These are phyloP conservation scores for Asbolus verrucosus DNA, from an alignment of 1,140 invertebrate species.

Conservation along the genomic window DNA sequence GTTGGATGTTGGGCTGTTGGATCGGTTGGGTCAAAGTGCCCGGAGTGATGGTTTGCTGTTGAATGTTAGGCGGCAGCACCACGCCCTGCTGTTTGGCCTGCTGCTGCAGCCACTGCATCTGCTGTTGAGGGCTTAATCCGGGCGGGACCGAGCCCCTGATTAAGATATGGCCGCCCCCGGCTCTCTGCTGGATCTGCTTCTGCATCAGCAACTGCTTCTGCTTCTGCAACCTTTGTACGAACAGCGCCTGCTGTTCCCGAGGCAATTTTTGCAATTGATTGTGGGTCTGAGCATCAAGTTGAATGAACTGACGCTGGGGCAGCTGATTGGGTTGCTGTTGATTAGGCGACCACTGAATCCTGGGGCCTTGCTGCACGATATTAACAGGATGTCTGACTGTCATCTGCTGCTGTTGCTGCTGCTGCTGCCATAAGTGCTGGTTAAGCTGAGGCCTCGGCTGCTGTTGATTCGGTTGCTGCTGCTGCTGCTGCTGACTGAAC, in stretches of 20 bases:
- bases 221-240: slow-evolving; percentile 78
- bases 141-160: slow-evolving; percentile 68
- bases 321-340: slow-evolving; percentile 62
- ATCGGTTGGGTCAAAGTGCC: slow-evolving; percentile 49
- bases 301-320: slow-evolving; percentile 74
- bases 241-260: slow-evolving; percentile 80
- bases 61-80: slow-evolving; percentile 62
- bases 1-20: slow-evolving; percentile 52
- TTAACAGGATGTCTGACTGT: slow-evolving; percentile 55
- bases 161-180: slow-evolving; percentile 64
- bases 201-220: slow-evolving; percentile 68
- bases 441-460: slow-evolving; percentile 57
- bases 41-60: slow-evolving; percentile 59
- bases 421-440: slow-evolving; percentile 57
- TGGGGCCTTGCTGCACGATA: slow-evolving; percentile 49
- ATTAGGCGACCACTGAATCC: slow-evolving; percentile 54
- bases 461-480: slow-evolving; percentile 52
- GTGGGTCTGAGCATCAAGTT: slow-evolving; percentile 83
- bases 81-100: slow-evolving; percentile 70
- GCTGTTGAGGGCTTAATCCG: slow-evolving; percentile 74
- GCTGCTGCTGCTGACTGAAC: slow-evolving; percentile 56
- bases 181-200: slow-evolving; percentile 64
- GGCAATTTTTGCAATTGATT: slow-evolving; percentile 87
- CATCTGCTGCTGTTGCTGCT: slow-evolving; percentile 52
- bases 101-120: slow-evolving; percentile 76